Evolutionary conservation across 2,888 invertebrate genomes (phyloP).

Genomic region (Dolichomitus sp.): DNA sequence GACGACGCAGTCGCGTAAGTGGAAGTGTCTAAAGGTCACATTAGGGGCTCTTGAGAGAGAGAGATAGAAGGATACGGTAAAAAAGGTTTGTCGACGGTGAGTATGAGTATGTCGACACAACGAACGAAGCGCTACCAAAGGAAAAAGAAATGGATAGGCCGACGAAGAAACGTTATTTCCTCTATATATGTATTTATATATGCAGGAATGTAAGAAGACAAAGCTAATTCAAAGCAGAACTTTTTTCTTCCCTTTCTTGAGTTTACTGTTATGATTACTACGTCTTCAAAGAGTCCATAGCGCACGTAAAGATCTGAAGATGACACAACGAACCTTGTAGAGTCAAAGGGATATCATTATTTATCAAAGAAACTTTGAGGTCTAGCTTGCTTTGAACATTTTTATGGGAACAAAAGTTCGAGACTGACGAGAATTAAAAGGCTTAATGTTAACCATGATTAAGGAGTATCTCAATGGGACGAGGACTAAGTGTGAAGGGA

Average conservation of each 20-base stretch:
- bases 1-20: constrained; percentile 62
- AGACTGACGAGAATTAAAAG: not conserved
- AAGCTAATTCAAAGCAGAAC: not conserved
- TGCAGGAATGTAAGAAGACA: constrained; percentile 24
- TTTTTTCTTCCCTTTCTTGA: not conserved
- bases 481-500: not conserved
- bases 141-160: constrained; percentile 16
- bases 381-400: not conserved
- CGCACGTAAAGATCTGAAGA: constrained; percentile 5
- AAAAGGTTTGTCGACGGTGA: not conserved
- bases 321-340: not conserved
- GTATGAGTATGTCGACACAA: constrained; percentile 6
- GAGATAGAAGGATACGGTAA: not conserved
- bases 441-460: not conserved
- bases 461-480: not conserved
- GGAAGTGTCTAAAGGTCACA: constrained; percentile 57
- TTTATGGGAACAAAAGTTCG: not conserved
- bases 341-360: not conserved
- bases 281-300: constrained; percentile 5
- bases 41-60: constrained; percentile 36
- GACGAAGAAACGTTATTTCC: not conserved
- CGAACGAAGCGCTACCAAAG: constrained; percentile 17
- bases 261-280: constrained; percentile 4
- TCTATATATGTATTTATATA: not conserved
- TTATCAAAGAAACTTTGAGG: not conserved